Conservation (phyloP, 2,888 invertebrate genomes). For the Netelia virgata region DNA sequence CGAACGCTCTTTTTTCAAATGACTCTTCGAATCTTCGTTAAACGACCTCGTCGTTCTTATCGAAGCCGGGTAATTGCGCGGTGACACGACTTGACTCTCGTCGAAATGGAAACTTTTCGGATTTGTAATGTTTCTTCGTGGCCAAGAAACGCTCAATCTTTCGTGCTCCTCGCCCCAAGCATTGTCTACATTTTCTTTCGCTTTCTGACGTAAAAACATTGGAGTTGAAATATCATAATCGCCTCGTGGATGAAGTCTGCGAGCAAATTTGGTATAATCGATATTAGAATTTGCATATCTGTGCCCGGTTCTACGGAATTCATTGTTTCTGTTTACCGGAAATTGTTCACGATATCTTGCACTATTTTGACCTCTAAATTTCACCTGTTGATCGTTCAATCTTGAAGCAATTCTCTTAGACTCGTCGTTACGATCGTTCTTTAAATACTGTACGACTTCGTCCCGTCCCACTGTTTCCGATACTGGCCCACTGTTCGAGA, state of each 20-base stretch:
- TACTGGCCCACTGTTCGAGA: not conserved
- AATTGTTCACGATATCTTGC: constrained; percentile 1
- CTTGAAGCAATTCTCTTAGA: too few species aligned
- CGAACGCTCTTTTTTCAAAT: not conserved
- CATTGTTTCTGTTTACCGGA: not conserved
- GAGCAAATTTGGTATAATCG: constrained; percentile 27
- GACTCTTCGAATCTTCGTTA: constrained; percentile 1
- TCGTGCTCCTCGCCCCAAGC: constrained; percentile 1
- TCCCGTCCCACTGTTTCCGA: not conserved
- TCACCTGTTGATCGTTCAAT: not conserved
- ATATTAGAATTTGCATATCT: not conserved
- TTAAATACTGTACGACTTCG: not conserved
- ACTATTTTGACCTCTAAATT: not conserved
- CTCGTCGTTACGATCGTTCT: not conserved
- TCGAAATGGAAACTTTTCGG: not conserved
- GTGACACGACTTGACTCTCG: constrained; percentile 16
- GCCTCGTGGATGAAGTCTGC: constrained; percentile 31
- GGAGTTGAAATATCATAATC: constrained; percentile 4
- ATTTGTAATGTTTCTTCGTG: constrained; percentile 7
- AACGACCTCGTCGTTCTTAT: constrained; percentile 58
- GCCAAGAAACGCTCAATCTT: constrained; percentile 45
- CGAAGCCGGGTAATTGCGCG: constrained; percentile 13
- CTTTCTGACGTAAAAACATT: not conserved
- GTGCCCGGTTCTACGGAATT: not conserved
- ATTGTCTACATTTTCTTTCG: not conserved